Percentiles rank a stretch among this genome's conserved stretches.
Conservation (phyloP, 2,797 vertebrate genomes). For the Lagocephalus sceleratus region DNA sequence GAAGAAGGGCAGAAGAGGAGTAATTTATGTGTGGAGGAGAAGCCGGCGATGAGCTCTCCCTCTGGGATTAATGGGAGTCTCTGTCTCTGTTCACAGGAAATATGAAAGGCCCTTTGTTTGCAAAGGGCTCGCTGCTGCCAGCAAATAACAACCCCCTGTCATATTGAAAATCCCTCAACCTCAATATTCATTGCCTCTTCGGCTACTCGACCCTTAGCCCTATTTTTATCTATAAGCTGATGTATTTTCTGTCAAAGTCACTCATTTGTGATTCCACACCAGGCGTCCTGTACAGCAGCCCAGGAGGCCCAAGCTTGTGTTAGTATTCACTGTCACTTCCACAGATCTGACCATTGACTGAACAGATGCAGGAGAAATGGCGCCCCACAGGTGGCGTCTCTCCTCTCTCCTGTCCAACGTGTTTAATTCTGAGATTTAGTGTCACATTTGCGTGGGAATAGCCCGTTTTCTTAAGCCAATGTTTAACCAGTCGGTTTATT, state of each 20-base stretch:
- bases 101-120: slow-evolving; percentile 80
- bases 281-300: slow-evolving; percentile 54
- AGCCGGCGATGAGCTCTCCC: slow-evolving; percentile 71
- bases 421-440: slow-evolving; percentile 20
- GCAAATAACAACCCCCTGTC: slow-evolving; percentile 76
- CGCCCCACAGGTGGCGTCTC: slow-evolving; percentile 44
- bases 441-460: slow-evolving; percentile 17
- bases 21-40: slow-evolving; percentile 76
- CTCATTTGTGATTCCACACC: slow-evolving; percentile 69
- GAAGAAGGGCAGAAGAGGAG: slow-evolving; percentile 69
- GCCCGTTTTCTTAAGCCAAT: slow-evolving; percentile 38
- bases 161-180: slow-evolving; percentile 73
- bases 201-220: slow-evolving; percentile 69
- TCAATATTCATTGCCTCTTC: slow-evolving; percentile 74
- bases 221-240: slow-evolving; percentile 48
- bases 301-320: slow-evolving; percentile 53
- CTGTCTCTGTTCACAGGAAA: slow-evolving; percentile 77
- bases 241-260: slow-evolving; percentile 71
- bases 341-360: slow-evolving; percentile 45
- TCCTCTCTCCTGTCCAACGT: slow-evolving; percentile 13
- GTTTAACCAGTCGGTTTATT: slow-evolving; percentile 59
- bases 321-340: slow-evolving; percentile 69
- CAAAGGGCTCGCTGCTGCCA: slow-evolving; percentile 72
- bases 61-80: slow-evolving; percentile 76
- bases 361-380: slow-evolving; percentile 35